Base-by-base conservation (phyloP, 2,113 vertebrate genomes). In the Struthidea cinerea region DNA sequence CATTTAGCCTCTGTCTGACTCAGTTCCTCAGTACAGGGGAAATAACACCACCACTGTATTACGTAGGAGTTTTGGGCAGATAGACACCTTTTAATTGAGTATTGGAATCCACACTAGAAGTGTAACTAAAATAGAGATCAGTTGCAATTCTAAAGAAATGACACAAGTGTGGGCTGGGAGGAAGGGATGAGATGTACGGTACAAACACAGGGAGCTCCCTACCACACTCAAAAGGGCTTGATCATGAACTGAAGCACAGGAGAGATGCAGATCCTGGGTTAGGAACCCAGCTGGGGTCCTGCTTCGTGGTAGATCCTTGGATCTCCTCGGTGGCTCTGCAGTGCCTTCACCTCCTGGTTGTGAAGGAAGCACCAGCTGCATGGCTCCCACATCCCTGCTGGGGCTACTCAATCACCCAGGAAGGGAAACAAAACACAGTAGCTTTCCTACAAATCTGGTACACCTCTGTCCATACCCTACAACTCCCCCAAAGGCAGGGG, bases 1-100 rank as follows among this genome's bases (percentile, higher is more conserved):
- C 94, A 95, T 80, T 91, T 8, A 44, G 17, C 55, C 74, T 88
- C 81, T 68, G 4, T 59, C 60, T 94, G 94, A 96, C 92, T 96
- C 95, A 97, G 94, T 96, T 96, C 92, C 93, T 91, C 79, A 46
- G 3, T 26, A 30, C 64, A 0, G 11, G 28, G 85, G 92, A 96
- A 96, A 92, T 80, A 90, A 92, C 55, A 93, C 37, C 55, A 46
- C 83, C 91, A 83, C 79, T 93, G 87, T 37, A 56, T 64, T 87
- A 75, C 1, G 22, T 89, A 78, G 91, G 91, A 80, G 90, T 86
- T 69, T 65, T 4, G 89, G 73, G 86, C 84, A 93, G 73, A 95
- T 67, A 71, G 64, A 15, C 57, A 74, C 69, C 89, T 94, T 79
- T 42, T 42, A 26, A 61, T 13, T 59, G 6, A 2, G 60, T 64